phyloP scores from a whole-genome alignment of 2,797 vertebrate genomes.

The Mus minutoides region DNA sequence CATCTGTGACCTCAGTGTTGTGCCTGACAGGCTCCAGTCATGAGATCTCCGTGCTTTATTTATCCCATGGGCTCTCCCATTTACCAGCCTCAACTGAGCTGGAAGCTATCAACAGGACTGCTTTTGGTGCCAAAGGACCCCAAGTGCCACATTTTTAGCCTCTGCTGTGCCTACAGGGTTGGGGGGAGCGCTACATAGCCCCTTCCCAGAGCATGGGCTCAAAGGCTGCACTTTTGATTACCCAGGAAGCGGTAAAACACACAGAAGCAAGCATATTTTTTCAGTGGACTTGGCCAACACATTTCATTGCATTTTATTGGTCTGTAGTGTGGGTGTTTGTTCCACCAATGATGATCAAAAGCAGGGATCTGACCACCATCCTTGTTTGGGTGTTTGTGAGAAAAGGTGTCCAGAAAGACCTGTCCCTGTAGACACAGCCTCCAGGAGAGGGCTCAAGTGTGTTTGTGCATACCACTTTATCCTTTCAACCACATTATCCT shows the following conservation, averaged over 20 bases:
- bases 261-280: neutral
- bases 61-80: accelerated
- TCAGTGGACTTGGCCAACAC: neutral
- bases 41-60: no score
- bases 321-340: neutral
- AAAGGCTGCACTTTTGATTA: neutral
- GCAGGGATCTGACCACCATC: neutral
- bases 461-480: accelerated
- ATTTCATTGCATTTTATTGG: neutral
- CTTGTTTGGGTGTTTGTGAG: conserved; percentile 11
- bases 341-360: neutral
- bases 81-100: neutral
- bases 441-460: neutral
- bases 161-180: neutral
- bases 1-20: neutral
- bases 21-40: neutral
- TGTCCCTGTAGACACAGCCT: neutral
- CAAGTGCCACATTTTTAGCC: neutral
- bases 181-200: accelerated
- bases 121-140: neutral
- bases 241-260: conserved; percentile 49
- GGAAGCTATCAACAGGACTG: neutral
- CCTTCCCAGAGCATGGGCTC: neutral
- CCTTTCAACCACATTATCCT: neutral
- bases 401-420: neutral